These are phyloP conservation scores for Mesodorylaimus sp. DNA, from an alignment of 2,888 invertebrate species.

Conservation along the genomic window DNA sequence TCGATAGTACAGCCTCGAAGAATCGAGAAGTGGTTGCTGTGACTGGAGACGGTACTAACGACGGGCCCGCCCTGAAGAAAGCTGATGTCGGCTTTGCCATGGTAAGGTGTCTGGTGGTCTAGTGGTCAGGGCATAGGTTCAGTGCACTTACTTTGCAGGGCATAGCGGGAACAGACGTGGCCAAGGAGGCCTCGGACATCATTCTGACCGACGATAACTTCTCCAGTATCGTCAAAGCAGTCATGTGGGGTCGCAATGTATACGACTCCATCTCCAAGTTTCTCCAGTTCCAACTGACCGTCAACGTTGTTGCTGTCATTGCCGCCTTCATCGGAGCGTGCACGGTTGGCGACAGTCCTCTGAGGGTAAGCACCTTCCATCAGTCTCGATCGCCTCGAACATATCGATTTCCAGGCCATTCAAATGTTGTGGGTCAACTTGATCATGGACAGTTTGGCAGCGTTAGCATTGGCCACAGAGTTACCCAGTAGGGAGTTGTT, in stretches of 20 bases:
- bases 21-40: constrained; percentile 94
- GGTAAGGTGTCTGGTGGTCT: constrained; percentile 44
- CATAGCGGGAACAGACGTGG: constrained; percentile 46
- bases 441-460: constrained; percentile 42
- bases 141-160: constrained; percentile 46
- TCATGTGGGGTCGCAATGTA: constrained; percentile 42
- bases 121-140: background rate
- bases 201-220: constrained; percentile 41
- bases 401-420: constrained; percentile 20
- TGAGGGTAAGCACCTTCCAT: constrained; percentile 11
- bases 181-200: constrained; percentile 40
- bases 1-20: constrained; percentile 71
- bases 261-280: constrained; percentile 41
- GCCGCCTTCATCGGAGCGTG: constrained; percentile 39
- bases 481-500: constrained; percentile 37
- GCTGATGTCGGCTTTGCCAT: constrained; percentile 98
- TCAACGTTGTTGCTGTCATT: constrained; percentile 39
- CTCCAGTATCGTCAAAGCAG: constrained; percentile 39
- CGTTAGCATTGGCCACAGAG: constrained; percentile 39
- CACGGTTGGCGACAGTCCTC: constrained; percentile 35
- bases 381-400: background rate
- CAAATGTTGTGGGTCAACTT: constrained; percentile 42
- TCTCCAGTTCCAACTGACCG: constrained; percentile 40
- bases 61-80: constrained; percentile 90
- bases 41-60: constrained; percentile 94